These are phyloP conservation scores for Zaprionus gabonicus DNA, from an alignment of 1,140 invertebrate genomes.

Conservation along the genomic window DNA sequence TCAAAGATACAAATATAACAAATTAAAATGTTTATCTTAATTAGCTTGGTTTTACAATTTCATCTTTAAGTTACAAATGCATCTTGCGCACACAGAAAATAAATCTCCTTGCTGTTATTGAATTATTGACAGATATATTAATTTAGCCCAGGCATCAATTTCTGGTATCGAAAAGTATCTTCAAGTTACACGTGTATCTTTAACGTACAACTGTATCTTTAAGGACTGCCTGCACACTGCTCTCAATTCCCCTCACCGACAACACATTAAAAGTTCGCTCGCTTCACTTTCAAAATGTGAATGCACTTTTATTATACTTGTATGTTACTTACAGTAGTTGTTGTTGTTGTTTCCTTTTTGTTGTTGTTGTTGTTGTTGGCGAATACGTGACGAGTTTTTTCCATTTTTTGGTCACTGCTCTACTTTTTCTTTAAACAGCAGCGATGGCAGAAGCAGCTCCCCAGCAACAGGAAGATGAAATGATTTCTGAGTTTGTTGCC, in stretches of 20 bases:
- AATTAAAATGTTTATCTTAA: not conserved
- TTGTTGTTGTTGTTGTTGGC: not conserved
- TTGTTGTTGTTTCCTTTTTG: constrained; percentile 32
- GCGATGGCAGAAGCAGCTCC: constrained; percentile 15
- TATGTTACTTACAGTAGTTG: constrained; percentile 24
- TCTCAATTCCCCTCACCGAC: constrained; percentile 40
- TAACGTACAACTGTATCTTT: constrained; percentile 24
- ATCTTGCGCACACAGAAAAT: not conserved
- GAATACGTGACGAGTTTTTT: constrained; percentile 67
- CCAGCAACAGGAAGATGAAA: constrained; percentile 57
- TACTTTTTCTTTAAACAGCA: constrained; percentile 58
- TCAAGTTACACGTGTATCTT: constrained; percentile 33
- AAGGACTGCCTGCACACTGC: constrained; percentile 27
- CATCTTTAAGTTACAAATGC: not conserved
- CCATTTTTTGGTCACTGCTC: constrained; percentile 56
- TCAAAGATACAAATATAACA: not conserved
- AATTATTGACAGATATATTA: not conserved
- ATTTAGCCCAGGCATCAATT: too few relatives aligned
- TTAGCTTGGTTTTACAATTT: not conserved
- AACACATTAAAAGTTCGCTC: constrained; percentile 67
- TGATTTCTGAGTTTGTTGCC: constrained; percentile 60
- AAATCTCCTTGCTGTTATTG: not conserved
- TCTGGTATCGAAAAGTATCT: constrained; percentile 7
- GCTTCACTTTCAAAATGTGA: constrained; percentile 77
- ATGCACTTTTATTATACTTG: constrained; percentile 76